phyloP scores from a whole-genome alignment of 2,113 vertebrate genomes.

The Hyla sarda region DNA sequence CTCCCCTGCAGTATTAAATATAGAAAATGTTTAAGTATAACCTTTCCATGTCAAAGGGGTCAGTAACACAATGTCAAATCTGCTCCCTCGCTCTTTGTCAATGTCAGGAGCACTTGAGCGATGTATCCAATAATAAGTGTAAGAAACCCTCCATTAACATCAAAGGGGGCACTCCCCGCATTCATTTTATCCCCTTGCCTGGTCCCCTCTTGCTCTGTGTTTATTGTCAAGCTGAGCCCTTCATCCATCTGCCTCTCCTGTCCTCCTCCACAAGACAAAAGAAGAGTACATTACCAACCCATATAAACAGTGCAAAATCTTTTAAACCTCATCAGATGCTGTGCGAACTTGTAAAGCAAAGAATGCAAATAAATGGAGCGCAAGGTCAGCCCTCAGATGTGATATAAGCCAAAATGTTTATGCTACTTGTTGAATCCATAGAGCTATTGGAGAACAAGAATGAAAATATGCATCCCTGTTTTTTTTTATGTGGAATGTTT shows the following conservation, averaged over 20 bases:
- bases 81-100: slow-evolving; percentile 20
- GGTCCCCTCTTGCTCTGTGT: slow-evolving; percentile 47
- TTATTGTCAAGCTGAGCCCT: slow-evolving; percentile 36
- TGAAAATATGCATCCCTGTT: not conserved
- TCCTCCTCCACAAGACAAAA: slow-evolving; percentile 15
- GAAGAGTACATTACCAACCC: slow-evolving; percentile 45
- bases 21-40: slow-evolving; percentile 37
- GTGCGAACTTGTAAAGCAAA: slow-evolving; percentile 7
- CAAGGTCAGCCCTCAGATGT: not conserved
- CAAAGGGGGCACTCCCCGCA: slow-evolving; percentile 28
- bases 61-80: slow-evolving; percentile 40
- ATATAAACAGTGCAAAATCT: slow-evolving; percentile 46
- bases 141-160: slow-evolving; percentile 48
- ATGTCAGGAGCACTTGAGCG: slow-evolving; percentile 21
- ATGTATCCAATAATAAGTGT: slow-evolving; percentile 42
- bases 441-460: not conserved
- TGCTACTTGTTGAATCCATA: not conserved
- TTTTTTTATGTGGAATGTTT: not conserved
- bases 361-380: not conserved
- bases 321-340: slow-evolving; percentile 16
- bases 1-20: not conserved
- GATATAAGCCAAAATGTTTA: not conserved
- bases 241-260: slow-evolving; percentile 39
- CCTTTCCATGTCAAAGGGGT: slow-evolving; percentile 26
- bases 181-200: slow-evolving; percentile 22